Conservation (phyloP, 64 coral and sea anemone species). For the Actinia tenebrosa region DNA sequence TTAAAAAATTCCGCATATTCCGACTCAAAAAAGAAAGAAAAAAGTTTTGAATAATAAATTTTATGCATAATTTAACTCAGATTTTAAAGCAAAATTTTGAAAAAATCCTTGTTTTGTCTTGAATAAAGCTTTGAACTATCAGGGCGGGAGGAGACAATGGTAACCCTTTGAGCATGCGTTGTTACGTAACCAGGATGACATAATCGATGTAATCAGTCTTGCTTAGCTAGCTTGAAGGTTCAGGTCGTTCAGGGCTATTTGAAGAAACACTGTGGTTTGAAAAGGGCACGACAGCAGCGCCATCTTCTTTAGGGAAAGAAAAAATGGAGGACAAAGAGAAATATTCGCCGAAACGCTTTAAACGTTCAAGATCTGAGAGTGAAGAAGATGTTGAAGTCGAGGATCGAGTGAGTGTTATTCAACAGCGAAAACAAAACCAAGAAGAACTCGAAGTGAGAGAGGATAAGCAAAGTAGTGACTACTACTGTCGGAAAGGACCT, state of each 20-base stretch:
- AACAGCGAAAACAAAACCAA: neutral
- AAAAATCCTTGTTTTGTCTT: too few species aligned
- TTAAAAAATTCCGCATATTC: too few species aligned
- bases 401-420: conserved; percentile 16
- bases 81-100: too few species aligned
- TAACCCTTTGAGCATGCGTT: neutral
- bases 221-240: neutral
- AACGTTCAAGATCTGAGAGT: conserved; percentile 1
- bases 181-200: conserved; percentile 1
- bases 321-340: neutral
- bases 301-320: neutral
- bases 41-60: too few species aligned
- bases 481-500: conserved; percentile 49
- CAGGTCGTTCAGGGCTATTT: neutral
- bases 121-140: too few species aligned
- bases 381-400: neutral
- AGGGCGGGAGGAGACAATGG: neutral
- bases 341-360: neutral
- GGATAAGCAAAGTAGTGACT: neutral
- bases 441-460: neutral
- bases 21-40: too few species aligned
- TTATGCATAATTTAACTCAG: too few species aligned
- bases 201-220: neutral
- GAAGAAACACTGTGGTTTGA: neutral
- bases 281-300: neutral